Base-by-base conservation (phyloP, 2,888 invertebrate genomes). In the Liposcelis brunnea region DNA sequence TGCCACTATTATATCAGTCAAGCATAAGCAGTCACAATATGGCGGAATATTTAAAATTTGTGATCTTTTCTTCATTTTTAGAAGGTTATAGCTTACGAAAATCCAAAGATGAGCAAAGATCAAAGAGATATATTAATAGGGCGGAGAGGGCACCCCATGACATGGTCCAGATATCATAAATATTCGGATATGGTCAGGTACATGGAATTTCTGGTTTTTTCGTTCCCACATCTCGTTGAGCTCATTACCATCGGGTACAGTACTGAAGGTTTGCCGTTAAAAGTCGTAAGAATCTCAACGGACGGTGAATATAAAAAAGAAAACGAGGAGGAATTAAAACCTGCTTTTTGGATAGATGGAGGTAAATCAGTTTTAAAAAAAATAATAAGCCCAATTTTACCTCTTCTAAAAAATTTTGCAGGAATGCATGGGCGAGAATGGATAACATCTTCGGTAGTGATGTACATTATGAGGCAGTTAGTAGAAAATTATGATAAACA, bases 361-460 rank as follows among this genome's bases (percentile, higher is more conserved):
- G 61, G 59, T 57, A 50, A 47, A 40, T 2, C 10, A 40, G 16
- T 8, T 5, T 40, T n/a, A n/a, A n/a, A n/a, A n/a, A n/a, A n/a
- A n/a, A n/a, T n/a, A n/a, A n/a, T n/a, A n/a, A n/a, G n/a, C n/a
- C n/a, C n/a, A n/a, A n/a, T n/a, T n/a, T n/a, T n/a, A n/a, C n/a
- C n/a, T n/a, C n/a, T n/a, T n/a, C n/a, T n/a, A n/a, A n/a, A n/a
- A n/a, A n/a, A n/a, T 43, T 4, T 32, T 36, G 2, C 36, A 53
- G 78, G 84, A 12, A 86, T 86, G 52, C 87, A 89, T 55, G 82
- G 86, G 0, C 72, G 91, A 15, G 93, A 94, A 66, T 94, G 86
- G 86, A 81, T 86, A 55, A 79, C 80, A 42, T 76, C 80, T 0
- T 80, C 85, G 0, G 71, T 77, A 0, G 81, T 81, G 4, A 80